phyloP scores from a whole-genome alignment of 1,140 invertebrate species.

The Dinoponera quadriceps region DNA sequence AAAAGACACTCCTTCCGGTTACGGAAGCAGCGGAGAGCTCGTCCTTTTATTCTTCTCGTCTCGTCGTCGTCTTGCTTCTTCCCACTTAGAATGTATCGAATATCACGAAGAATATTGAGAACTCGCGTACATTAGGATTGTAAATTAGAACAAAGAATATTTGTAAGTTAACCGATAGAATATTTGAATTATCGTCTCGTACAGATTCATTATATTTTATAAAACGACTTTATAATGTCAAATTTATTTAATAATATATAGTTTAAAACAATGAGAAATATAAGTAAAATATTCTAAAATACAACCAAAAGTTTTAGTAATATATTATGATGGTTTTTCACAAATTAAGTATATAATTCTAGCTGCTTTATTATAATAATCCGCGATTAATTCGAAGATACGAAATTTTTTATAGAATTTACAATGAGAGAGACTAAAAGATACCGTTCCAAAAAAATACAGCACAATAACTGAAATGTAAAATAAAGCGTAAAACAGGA shows the following conservation, averaged over 20 bases:
- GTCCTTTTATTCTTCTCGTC: conserved; percentile 38
- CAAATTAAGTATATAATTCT: conserved; percentile 1
- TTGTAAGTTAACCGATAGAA: background rate
- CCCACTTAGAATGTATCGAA: conserved; percentile 25
- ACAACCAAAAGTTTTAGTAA: background rate
- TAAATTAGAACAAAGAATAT: conserved; percentile 30
- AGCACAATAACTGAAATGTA: background rate
- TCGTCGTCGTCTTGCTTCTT: background rate
- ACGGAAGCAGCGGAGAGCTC: background rate
- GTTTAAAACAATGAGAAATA: background rate
- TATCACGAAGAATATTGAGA: conserved; percentile 35
- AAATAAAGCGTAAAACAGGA: background rate
- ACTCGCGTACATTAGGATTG: conserved; percentile 34
- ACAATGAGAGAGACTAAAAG: background rate
- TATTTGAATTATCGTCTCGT: conserved; percentile 1
- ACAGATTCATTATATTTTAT: background rate
- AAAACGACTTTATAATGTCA: no score
- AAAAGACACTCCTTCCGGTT: conserved; percentile 32
- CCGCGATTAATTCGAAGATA: background rate
- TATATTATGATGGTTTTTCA: conserved; percentile 3
- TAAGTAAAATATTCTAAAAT: background rate
- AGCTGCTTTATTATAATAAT: background rate
- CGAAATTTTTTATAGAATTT: background rate
- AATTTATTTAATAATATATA: no score
- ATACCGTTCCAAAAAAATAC: background rate